Percentiles rank a stretch among this genome's conserved stretches.
Conservation (phyloP, 2,113 vertebrate species). For the Seriola quinqueradiata region DNA sequence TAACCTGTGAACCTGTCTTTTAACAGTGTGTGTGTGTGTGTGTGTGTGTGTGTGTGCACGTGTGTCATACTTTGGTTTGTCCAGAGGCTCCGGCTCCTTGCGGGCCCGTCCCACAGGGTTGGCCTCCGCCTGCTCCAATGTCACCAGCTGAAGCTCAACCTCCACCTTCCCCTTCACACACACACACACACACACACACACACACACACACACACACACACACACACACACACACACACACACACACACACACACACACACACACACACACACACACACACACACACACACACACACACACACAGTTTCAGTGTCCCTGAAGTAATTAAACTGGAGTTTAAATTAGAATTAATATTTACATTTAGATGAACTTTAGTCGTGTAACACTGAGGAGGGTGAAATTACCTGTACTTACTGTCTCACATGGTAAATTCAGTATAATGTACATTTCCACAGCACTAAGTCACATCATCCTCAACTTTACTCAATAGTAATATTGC, state of each 20-base stretch:
- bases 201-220: background rate
- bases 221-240: conserved; percentile 16
- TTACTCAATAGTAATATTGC: too few species aligned
- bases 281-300: background rate
- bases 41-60: background rate
- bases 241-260: conserved; percentile 22
- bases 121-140: conserved; percentile 90
- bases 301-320: background rate
- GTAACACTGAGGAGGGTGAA: background rate
- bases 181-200: conserved; percentile 14
- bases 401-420: background rate
- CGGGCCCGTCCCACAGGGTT: conserved; percentile 90
- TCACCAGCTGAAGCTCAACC: conserved; percentile 92
- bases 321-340: background rate
- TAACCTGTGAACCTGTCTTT: too few species aligned
- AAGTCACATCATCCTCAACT: too few species aligned
- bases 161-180: conserved; percentile 93
- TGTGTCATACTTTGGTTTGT: conserved; percentile 91
- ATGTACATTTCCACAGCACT: too few species aligned
- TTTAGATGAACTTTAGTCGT: background rate
- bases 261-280: conserved; percentile 7
- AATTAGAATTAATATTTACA: background rate
- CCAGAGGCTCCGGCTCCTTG: conserved; percentile 93
- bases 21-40: conserved; percentile 2
- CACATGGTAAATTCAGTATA: background rate